phyloP scores from a whole-genome alignment of 2,888 invertebrate species.

The Vesta saturnalis region DNA sequence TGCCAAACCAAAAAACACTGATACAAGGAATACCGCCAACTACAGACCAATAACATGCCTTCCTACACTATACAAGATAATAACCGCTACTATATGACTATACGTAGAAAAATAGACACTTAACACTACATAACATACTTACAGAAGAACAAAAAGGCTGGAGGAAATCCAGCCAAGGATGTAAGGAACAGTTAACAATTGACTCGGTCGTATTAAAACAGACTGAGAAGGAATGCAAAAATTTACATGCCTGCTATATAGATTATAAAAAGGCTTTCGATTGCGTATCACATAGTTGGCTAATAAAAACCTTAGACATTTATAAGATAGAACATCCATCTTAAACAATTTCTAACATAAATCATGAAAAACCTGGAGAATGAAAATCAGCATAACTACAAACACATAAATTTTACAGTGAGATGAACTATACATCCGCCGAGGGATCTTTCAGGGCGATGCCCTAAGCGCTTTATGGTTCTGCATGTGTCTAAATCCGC shows the following conservation, averaged over 20 bases:
- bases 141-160: slow-evolving; percentile 6
- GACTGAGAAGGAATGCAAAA: background rate
- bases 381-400: too few relatives aligned
- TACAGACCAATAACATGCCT: slow-evolving; percentile 18
- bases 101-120: background rate
- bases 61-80: background rate
- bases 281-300: too few relatives aligned
- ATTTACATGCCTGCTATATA: background rate
- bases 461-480: too few relatives aligned
- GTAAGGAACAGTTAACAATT: slow-evolving; percentile 2
- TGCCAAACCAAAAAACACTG: background rate
- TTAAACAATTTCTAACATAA: too few relatives aligned
- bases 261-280: slow-evolving; percentile 10
- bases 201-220: background rate
- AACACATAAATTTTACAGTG: too few relatives aligned
- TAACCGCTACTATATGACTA: background rate
- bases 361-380: too few relatives aligned
- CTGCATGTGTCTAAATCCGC: too few relatives aligned
- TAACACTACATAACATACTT: background rate
- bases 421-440: too few relatives aligned
- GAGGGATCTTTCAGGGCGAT: too few relatives aligned
- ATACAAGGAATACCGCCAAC: slow-evolving; percentile 11
- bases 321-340: background rate
- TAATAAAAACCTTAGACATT: background rate
- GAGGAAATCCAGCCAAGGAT: background rate